Evolutionary conservation across 1,140 invertebrate species (phyloP).

Genomic region (Amphibalanus amphitrite): DNA sequence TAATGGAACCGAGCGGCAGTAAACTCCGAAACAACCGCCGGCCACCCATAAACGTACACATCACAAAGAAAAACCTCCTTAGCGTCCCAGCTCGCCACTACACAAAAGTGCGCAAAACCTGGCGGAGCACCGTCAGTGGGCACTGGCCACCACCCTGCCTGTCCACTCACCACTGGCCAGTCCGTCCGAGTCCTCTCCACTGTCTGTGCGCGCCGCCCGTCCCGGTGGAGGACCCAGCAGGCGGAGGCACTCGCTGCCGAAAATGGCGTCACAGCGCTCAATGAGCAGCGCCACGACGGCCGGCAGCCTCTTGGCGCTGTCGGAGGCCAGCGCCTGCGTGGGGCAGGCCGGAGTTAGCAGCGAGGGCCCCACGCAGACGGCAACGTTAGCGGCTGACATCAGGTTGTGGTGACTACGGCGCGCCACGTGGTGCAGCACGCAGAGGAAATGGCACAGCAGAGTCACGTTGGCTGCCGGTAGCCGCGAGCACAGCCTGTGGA

Average conservation of each 20-base stretch:
- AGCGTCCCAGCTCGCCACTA: neutral
- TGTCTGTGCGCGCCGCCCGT: constrained; percentile 38
- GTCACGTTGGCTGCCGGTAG: constrained; percentile 56
- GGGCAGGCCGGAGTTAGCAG: constrained; percentile 45
- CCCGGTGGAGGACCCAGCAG: constrained; percentile 48
- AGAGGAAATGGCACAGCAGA: constrained; percentile 58
- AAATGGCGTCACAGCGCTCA: constrained; percentile 52
- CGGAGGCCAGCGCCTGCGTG: constrained; percentile 18
- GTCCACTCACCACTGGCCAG: constrained; percentile 42
- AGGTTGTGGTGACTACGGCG: constrained; percentile 57
- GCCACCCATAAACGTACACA: too few relatives aligned
- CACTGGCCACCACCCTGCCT: too few relatives aligned
- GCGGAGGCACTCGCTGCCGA: constrained; percentile 45
- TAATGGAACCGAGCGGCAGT: too few relatives aligned
- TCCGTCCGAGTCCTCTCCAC: constrained; percentile 71
- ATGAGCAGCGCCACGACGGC: constrained; percentile 60
- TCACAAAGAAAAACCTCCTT: constrained; percentile 3
- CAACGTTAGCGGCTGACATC: constrained; percentile 71
- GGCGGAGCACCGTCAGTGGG: too few relatives aligned
- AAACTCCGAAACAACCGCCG: too few relatives aligned
- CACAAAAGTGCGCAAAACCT: too few relatives aligned
- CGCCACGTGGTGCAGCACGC: constrained; percentile 60
- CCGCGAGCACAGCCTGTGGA: constrained; percentile 35
- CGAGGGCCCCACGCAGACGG: constrained; percentile 69
- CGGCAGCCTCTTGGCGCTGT: constrained; percentile 33